A percentile compares a stretch with the other conserved stretches of the same genome.
Conservation (phyloP, 2,113 vertebrate genomes). For the Emydocephalus ijimae region DNA sequence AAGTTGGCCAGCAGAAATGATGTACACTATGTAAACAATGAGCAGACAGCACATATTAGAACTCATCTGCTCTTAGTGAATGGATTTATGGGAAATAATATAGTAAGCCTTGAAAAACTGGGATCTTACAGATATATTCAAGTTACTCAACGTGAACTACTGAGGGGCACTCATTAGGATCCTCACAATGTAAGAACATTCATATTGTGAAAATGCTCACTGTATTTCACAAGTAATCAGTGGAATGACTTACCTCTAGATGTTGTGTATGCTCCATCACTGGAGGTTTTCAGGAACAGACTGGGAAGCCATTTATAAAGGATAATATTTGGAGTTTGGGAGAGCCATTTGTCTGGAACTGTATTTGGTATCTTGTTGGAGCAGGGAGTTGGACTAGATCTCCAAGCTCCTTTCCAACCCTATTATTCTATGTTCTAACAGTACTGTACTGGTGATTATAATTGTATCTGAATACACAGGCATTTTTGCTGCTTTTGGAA, state of each 20-base stretch:
- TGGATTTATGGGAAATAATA: not conserved
- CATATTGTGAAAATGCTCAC: not conserved
- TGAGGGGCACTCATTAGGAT: not conserved
- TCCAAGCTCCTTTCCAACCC: too few species aligned
- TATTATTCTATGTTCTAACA: not conserved
- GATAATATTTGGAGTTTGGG: not conserved
- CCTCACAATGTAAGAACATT: not conserved
- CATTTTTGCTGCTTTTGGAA: not conserved
- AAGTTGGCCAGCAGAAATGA: not conserved
- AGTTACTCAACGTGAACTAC: not conserved
- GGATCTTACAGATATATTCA: not conserved
- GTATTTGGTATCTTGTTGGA: too few species aligned
- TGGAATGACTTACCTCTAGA: not conserved
- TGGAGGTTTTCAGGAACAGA: not conserved
- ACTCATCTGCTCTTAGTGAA: not conserved
- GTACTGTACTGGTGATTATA: not conserved
- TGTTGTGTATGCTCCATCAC: not conserved
- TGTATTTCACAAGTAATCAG: not conserved
- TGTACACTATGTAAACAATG: not conserved
- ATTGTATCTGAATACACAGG: not conserved
- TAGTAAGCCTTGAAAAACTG: too few species aligned
- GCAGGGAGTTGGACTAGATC: not conserved
- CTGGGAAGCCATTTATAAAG: not conserved
- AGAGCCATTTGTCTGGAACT: not conserved
- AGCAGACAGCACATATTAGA: not conserved